phyloP scores from a whole-genome alignment of 2,113 vertebrate species.

The Mus musculus region DNA sequence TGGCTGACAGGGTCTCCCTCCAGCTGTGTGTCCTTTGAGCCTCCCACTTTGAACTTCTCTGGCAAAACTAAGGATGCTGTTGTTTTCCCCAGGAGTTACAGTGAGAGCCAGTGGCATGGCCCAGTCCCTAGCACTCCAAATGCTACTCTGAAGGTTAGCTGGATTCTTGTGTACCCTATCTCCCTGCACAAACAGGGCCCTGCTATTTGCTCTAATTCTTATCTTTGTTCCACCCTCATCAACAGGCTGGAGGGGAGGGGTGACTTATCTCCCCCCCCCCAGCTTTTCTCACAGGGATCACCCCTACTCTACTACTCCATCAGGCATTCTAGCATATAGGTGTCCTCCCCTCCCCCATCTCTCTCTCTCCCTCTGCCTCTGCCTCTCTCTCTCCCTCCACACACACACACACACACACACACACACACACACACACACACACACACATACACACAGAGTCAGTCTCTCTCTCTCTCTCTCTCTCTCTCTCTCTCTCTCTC shows the following conservation, averaged over 20 bases:
- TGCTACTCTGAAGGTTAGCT: neutral
- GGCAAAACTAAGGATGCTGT: neutral
- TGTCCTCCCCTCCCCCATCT: neutral
- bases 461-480: too few relatives aligned
- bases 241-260: neutral
- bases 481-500: too few relatives aligned
- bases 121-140: too few relatives aligned
- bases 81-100: neutral
- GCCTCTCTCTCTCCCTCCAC: neutral
- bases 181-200: neutral
- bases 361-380: neutral
- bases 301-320: neutral
- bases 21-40: neutral
- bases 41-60: neutral
- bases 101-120: neutral
- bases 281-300: too few relatives aligned
- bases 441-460: neutral
- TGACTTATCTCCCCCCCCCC: neutral
- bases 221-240: too few relatives aligned
- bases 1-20: fast-evolving
- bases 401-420: neutral
- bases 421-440: neutral
- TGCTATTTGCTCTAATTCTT: neutral
- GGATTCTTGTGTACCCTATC: fast-evolving
- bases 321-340: neutral